Conservation (phyloP, 2,888 invertebrate genomes). For the Drosophila nigricruria region DNA sequence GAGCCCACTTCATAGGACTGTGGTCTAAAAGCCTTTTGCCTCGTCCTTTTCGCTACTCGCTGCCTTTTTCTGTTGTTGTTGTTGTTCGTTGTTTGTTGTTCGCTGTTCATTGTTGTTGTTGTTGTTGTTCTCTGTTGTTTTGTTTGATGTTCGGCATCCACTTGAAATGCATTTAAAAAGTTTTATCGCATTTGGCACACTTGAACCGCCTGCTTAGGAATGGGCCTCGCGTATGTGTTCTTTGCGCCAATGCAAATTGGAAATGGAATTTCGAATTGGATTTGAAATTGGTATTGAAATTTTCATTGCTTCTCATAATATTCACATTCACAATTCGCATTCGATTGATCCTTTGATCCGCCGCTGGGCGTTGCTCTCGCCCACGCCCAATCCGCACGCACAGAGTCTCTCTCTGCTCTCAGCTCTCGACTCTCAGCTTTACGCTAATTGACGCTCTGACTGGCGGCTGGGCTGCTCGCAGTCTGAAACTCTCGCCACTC, state of each 20-base stretch:
- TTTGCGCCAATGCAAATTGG: constrained; percentile 45
- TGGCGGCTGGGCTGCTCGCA: neutral
- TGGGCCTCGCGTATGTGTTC: constrained; percentile 16
- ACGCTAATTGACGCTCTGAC: constrained; percentile 6
- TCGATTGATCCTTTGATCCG: constrained; percentile 63
- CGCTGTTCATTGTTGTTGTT: neutral
- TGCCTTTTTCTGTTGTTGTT: constrained; percentile 40
- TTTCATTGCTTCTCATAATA: constrained; percentile 23
- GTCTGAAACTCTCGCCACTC: neutral
- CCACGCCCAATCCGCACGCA: constrained; percentile 5
- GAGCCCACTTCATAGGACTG: constrained; percentile 65
- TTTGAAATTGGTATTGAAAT: constrained; percentile 4
- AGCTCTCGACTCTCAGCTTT: neutral
- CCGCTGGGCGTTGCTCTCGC: constrained; percentile 11
- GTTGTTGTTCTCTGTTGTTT: constrained; percentile 25
- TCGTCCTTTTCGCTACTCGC: constrained; percentile 32
- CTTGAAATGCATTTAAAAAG: constrained; percentile 73
- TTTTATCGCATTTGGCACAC: constrained; percentile 39
- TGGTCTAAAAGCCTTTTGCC: constrained; percentile 74
- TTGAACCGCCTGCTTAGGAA: constrained; percentile 16
- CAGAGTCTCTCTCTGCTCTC: neutral
- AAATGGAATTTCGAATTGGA: constrained; percentile 11
- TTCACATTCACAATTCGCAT: constrained; percentile 17
- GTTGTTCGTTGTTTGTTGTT: neutral
- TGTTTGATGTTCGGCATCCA: constrained; percentile 75